These are phyloP conservation scores for Percopsis transmontana DNA, from an alignment of 2,113 vertebrate species.

Conservation along the genomic window DNA sequence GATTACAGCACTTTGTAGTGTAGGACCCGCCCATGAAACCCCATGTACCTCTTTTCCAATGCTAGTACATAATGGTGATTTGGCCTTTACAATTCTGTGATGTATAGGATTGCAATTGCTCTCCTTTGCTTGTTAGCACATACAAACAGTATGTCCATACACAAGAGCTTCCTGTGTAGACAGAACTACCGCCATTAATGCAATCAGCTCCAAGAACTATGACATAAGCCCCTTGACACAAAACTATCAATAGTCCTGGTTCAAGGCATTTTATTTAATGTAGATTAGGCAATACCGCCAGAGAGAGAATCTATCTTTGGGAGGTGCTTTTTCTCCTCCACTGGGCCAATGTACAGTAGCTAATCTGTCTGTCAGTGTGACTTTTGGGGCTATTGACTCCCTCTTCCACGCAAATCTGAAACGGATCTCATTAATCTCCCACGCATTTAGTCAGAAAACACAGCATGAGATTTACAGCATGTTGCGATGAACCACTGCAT, in stretches of 20 bases:
- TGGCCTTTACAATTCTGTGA: neutral
- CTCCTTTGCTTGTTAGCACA: too few species aligned
- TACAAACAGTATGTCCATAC: too few species aligned
- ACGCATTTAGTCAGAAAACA: constrained; percentile 50
- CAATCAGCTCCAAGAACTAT: too few species aligned
- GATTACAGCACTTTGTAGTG: constrained; percentile 7
- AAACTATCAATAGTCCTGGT: too few species aligned
- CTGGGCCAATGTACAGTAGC: constrained; percentile 37
- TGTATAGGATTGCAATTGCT: too few species aligned
- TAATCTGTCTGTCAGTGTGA: constrained; percentile 63
- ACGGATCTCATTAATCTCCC: constrained; percentile 69
- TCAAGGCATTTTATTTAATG: too few species aligned
- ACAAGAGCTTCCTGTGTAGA: too few species aligned
- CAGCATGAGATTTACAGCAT: constrained; percentile 54
- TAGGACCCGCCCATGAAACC: neutral
- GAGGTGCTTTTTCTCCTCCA: neutral
- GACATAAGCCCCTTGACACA: too few species aligned
- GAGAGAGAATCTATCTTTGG: too few species aligned
- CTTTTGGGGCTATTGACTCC: constrained; percentile 57
- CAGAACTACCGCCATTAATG: too few species aligned
- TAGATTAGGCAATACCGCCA: too few species aligned
- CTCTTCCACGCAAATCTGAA: constrained; percentile 66
- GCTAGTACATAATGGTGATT: neutral
- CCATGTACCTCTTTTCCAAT: neutral
- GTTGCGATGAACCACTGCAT: constrained; percentile 39